Base-by-base conservation (phyloP, 2,888 invertebrate species). In the Unio delphinus region DNA sequence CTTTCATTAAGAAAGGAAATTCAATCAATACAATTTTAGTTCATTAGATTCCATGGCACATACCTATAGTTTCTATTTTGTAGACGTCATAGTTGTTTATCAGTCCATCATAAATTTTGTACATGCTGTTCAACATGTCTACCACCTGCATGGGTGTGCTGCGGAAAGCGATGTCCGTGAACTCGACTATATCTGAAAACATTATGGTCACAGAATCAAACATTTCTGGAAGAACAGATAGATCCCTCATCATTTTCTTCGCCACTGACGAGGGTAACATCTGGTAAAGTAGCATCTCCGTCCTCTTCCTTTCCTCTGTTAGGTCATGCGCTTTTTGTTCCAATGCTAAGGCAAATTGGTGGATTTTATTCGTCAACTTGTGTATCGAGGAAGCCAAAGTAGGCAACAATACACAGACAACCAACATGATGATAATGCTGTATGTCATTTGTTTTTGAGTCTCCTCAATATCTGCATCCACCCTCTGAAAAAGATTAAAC, bases 131-230 rank as follows among this genome's bases (percentile, higher is more conserved):
- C 45, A 45, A 45, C 45, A 45, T 11, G 45, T 45, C 45, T 45
- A 45, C 45, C 45, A 45, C 45, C 45, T 45, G 45, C 45, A 45
- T 15, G 11, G 45, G 45, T 45, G 45, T 45, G 15, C 45, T 45
- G 45, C 45, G 45, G 11, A 45, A 11, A 15, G 45, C 45, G 45
- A 76, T 79, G 4, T 65, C 54, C 17, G 76, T 70, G 45, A 79
- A 79, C 8, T 74, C 76, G 17, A 75, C 76, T 17, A 79, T 69
- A 61, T 76, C 80, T 4, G 78, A 76, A 64, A 80, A 79, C 73
- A 78, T 73, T n/a, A 80, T 69, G 5, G 80, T 80, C 45, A 73
- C 80, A 4, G 76, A 72, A 28, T 76, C 66, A 58, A 66, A 81
- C 0, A 67, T 61, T 67, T 76, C 78, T 34, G 80, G 80, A 55